phyloP scores from a whole-genome alignment of 2,797 vertebrate genomes.

The Saxicola maurus region DNA sequence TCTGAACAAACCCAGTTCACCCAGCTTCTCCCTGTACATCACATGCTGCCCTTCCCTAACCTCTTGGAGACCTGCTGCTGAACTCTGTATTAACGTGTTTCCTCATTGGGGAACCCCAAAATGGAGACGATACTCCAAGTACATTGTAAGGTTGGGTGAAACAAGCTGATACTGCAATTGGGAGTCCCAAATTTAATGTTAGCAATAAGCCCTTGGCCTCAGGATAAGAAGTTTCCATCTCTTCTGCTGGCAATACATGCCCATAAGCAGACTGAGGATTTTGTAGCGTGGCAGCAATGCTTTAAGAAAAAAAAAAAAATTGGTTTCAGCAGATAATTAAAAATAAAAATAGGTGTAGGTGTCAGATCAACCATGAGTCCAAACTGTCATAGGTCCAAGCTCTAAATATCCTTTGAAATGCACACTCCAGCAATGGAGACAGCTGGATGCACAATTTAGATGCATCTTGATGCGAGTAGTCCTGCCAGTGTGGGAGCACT shows the following conservation, averaged over 20 bases:
- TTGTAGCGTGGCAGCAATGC: not conserved
- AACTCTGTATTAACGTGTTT: not conserved
- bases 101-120: not conserved
- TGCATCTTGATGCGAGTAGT: rapidly evolving
- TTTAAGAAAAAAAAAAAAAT: not conserved
- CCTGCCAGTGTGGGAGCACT: not conserved
- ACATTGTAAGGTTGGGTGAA: not conserved
- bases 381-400: not conserved
- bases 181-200: not conserved
- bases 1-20: not conserved
- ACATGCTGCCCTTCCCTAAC: not conserved
- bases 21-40: rapidly evolving
- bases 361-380: not conserved
- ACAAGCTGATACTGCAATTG: not conserved
- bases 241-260: not conserved
- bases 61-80: not conserved
- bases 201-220: not conserved
- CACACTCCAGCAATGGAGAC: not conserved
- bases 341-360: not conserved
- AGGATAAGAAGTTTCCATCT: not conserved
- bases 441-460: rapidly evolving
- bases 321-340: not conserved
- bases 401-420: not conserved
- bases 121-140: not conserved
- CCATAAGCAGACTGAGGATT: not conserved